These are phyloP conservation scores for Drosophila dunni DNA, from an alignment of 1,140 invertebrate species.

Conservation along the genomic window DNA sequence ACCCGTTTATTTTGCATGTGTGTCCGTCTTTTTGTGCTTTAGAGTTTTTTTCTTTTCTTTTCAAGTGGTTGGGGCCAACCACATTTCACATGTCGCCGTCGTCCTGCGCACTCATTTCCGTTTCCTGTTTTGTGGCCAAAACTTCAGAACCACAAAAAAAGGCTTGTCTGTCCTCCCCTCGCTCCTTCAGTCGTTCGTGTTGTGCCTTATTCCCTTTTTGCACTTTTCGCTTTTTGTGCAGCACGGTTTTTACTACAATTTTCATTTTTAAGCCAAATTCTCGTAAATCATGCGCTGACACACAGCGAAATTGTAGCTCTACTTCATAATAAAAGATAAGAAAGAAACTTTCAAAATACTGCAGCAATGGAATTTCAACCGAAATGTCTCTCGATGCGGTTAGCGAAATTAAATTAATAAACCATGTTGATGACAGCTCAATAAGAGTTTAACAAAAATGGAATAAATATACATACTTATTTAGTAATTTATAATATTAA, in stretches of 20 bases:
- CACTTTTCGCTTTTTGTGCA: slow-evolving; percentile 4
- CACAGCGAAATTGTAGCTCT: slow-evolving; percentile 73
- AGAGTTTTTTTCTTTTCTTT: slow-evolving; percentile 10
- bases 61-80: slow-evolving; percentile 53
- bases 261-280: slow-evolving; percentile 73
- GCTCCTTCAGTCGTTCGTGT: background rate
- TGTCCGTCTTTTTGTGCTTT: slow-evolving; percentile 33
- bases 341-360: slow-evolving; percentile 35
- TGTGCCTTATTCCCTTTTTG: background rate
- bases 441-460: background rate
- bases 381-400: slow-evolving; percentile 21
- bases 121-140: slow-evolving; percentile 82
- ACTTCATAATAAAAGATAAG: slow-evolving; percentile 74
- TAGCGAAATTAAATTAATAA: slow-evolving; percentile 67
- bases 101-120: slow-evolving; percentile 81
- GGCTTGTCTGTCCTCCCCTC: slow-evolving; percentile 50
- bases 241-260: slow-evolving; percentile 67
- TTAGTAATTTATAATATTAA: too few relatives aligned
- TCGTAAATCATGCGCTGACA: slow-evolving; percentile 82
- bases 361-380: slow-evolving; percentile 24
- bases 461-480: too few relatives aligned
- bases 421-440: slow-evolving; percentile 39
- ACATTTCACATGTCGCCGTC: slow-evolving; percentile 77
- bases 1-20: slow-evolving; percentile 80
- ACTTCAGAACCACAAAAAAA: slow-evolving; percentile 71